Base-by-base conservation (phyloP, 2,888 invertebrate genomes). In the Alsophila aescularia region DNA sequence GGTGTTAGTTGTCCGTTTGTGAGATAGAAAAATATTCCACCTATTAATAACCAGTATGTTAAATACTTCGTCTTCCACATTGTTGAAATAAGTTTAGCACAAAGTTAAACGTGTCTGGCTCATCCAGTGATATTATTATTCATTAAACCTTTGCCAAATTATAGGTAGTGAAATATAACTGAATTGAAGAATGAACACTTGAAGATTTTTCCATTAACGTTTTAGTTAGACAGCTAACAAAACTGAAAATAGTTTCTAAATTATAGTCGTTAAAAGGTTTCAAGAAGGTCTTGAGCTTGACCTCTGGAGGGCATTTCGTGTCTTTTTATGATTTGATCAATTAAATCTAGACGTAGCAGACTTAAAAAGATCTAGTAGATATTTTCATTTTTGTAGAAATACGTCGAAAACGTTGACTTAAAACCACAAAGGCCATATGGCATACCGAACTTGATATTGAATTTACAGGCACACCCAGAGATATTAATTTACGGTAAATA, bases 311-410 rank as follows among this genome's bases (percentile, higher is more conserved):
- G 31, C 32, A 15, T 24, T 13, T 16, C 51, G 51, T 52, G 51
- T 44, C 32, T 39, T 44, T 44, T 52, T 36, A 21, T 39, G 44
- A 52, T 52, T 52, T 52, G 44, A 44, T 52, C 39, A 52, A 52
- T 52, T 52, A 39, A 24, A 51, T 36, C 16, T 41, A 10, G n/a
- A 6, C 34, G 16, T 24, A n/a, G 24, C 34, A 39, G 39, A 40
- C 32, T 37, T 12, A n/a, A n/a, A 29, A 10, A 29, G n/a, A 29
- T 12, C 31, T 31, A 12, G 32, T 7, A 6, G 2, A 5, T 18
- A n/a, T 24, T 24, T 24, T 2, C 24, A 7, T 5, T 5, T 24
- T 24, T 24, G n/a, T n/a, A n/a, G n/a, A n/a, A n/a, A n/a, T n/a
- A n/a, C n/a, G n/a, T n/a, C n/a, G n/a, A n/a, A n/a, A n/a, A n/a